Conservation (phyloP, 92 coral and sea anemone species). For the Porites evermanni region DNA sequence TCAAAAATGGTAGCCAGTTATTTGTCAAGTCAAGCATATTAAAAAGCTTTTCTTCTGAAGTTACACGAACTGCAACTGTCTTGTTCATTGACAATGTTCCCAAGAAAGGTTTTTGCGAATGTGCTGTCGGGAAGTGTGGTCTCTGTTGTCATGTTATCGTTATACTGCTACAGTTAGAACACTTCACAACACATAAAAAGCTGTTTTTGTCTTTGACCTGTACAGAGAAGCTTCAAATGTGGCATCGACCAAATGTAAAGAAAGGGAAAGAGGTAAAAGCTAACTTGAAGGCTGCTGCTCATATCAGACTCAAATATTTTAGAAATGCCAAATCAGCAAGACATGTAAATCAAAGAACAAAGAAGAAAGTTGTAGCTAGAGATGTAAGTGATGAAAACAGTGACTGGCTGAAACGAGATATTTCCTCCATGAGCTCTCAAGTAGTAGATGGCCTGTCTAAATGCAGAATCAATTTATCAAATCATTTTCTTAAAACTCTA, state of each 20-base stretch:
- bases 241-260: conserved; percentile 28
- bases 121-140: conserved; percentile 55
- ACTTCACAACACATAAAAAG: no score
- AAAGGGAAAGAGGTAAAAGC: background rate
- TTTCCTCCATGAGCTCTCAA: conserved; percentile 18
- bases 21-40: conserved; percentile 50
- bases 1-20: conserved; percentile 5
- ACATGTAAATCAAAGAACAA: conserved; percentile 16
- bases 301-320: conserved; percentile 49
- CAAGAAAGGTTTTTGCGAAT: conserved; percentile 56
- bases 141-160: background rate
- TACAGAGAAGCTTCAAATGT: conserved; percentile 38
- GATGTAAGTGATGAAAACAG: conserved; percentile 1
- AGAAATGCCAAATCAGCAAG: conserved; percentile 44
- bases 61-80: conserved; percentile 60
- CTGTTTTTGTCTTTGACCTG: conserved; percentile 35
- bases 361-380: conserved; percentile 31
- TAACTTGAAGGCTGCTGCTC: conserved; percentile 44
- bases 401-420: conserved; percentile 48
- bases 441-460: conserved; percentile 27
- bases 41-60: conserved; percentile 61
- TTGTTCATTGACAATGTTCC: conserved; percentile 40
- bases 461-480: conserved; percentile 24
- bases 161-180: no score
- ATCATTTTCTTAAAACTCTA: conserved; percentile 40